phyloP scores from a whole-genome alignment of 2,113 vertebrate genomes.

The Mastomys coucha region DNA sequence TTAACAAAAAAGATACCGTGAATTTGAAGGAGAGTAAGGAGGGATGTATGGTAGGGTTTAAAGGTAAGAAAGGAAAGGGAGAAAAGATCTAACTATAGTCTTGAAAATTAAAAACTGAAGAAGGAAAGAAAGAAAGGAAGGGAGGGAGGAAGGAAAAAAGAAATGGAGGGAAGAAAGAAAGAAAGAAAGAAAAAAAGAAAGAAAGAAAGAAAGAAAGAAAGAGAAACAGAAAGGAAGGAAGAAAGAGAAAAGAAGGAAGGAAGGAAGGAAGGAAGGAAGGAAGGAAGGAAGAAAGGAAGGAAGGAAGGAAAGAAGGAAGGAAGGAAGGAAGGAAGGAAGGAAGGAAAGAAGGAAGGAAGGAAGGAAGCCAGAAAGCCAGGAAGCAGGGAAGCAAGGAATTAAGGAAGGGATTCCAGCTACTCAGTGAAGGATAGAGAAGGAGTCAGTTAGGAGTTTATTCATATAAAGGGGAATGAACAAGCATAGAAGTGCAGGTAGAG shows the following conservation, averaged over 20 bases:
- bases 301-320: background rate
- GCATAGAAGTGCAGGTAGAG: background rate
- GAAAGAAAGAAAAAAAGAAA: background rate
- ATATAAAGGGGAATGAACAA: background rate
- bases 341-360: rapidly evolving
- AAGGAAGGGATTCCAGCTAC: background rate
- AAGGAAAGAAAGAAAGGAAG: too few relatives aligned
- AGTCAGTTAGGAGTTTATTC: background rate
- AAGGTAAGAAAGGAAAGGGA: background rate
- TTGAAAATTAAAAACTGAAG: background rate
- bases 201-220: background rate
- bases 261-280: too few relatives aligned
- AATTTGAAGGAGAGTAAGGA: background rate
- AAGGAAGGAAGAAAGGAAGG: background rate
- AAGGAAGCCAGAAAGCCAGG: background rate
- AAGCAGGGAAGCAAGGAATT: too few relatives aligned
- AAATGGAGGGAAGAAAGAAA: rapidly evolving
- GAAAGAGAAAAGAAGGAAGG: too few relatives aligned
- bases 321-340: background rate
- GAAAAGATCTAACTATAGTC: background rate
- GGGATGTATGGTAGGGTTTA: background rate
- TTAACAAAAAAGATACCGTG: background rate
- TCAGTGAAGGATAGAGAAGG: background rate
- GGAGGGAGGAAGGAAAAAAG: background rate
- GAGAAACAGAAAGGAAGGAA: background rate